Base-by-base conservation (phyloP, 2,888 invertebrate genomes). In the Melieria omissa region DNA sequence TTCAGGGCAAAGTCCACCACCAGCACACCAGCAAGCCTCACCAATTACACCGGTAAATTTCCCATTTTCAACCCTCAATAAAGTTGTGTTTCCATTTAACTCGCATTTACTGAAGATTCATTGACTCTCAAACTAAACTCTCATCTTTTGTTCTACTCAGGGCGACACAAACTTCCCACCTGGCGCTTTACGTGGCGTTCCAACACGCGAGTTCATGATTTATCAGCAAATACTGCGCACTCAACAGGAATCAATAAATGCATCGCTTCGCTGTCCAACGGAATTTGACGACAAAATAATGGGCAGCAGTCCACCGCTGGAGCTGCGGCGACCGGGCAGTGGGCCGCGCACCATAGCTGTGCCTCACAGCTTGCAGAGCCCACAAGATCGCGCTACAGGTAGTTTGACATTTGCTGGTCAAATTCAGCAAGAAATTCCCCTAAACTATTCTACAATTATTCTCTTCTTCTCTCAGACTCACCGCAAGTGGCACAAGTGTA, bases 11-110 rank as follows among this genome's bases (percentile, higher is more conserved):
- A 93, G 93, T 87, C 94, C 94, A 83, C 94, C 94, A 83, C 94
- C 94, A 84, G 94, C 95, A 80, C 94, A 94, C 88, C 94, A 94
- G 89, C 94, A 92, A 87, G 90, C 90, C 85, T 91, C 92, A 83
- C 92, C 92, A 80, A 90, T 92, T 84, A 90, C 91, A 85, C 89
- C 91, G 92, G 92, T 92, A 91, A 87, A 82, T 73, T 73, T 71
- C 16, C 1, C 49, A 68, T 5, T 44, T 9, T 44, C 47, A 42
- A 42, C 14, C 41, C 4, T 61, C 29, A 29, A 9, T 44, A 10
- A 16, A 49, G 6, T 70, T 46, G 42, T 12, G n/a, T 8, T 61
- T 12, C n/a, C 60, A 16, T 71, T 61, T 47, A 54, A 16, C 61
- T 7, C 46, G 2, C 41, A 49, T 4, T 69, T 67, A 14, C 69